phyloP scores from a whole-genome alignment of 1,140 invertebrate genomes.

The Magallana gigas region DNA sequence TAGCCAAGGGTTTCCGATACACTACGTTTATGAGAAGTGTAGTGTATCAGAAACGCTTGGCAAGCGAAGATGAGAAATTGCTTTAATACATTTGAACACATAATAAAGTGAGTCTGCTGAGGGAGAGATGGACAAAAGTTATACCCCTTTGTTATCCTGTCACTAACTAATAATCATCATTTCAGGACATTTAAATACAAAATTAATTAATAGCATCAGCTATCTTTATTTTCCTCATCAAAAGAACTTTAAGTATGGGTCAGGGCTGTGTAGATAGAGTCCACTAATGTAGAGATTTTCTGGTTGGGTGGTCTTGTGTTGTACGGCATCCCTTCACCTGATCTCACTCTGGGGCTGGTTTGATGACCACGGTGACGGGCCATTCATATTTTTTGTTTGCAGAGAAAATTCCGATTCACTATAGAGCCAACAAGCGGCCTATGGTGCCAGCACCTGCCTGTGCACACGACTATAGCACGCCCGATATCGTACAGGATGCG shows the following conservation, averaged over 20 bases:
- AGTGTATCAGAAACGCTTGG: no score
- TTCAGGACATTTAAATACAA: no score
- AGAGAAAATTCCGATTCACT: slow-evolving; percentile 75
- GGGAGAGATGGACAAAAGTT: slow-evolving; percentile 5
- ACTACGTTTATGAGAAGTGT: no score
- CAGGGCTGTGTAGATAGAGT: not conserved
- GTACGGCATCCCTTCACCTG: not conserved
- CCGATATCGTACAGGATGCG: slow-evolving; percentile 59
- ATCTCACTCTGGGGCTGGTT: not conserved
- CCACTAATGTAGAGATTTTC: not conserved
- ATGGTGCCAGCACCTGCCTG: slow-evolving; percentile 63
- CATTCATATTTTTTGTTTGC: slow-evolving; percentile 58
- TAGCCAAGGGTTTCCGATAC: no score
- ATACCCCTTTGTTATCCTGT: not conserved
- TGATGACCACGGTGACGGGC: slow-evolving; percentile 43
- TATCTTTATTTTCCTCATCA: not conserved
- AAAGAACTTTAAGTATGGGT: not conserved
- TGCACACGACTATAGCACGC: slow-evolving; percentile 64
- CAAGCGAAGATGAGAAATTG: no score
- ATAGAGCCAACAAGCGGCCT: slow-evolving; percentile 67
- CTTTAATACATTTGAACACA: no score
- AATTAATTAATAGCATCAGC: no score
- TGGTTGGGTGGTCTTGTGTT: not conserved
- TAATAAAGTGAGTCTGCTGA: not conserved
- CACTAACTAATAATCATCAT: slow-evolving; percentile 15